Conservation (phyloP, 2,113 vertebrate species). For the Haemorhous mexicanus region DNA sequence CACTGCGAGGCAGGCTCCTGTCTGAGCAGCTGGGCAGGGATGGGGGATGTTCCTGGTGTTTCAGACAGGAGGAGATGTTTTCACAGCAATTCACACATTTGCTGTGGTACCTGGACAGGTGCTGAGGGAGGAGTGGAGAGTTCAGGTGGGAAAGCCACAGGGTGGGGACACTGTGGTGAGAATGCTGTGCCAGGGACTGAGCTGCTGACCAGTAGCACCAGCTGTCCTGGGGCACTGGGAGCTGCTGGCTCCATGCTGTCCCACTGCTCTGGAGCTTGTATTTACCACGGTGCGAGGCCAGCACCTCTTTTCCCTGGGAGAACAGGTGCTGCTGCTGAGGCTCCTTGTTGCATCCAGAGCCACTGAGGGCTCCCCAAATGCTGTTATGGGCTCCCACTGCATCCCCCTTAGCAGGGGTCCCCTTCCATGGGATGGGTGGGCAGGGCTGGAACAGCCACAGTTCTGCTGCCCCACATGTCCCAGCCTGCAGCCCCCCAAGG, state of each 20-base stretch:
- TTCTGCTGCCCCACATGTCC: not conserved
- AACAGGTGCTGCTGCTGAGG: not conserved
- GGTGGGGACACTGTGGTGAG: fast-evolving
- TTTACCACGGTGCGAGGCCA: fast-evolving
- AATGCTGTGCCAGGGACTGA: not conserved
- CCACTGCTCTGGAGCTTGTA: not conserved
- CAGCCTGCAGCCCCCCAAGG: not conserved
- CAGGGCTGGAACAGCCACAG: not conserved
- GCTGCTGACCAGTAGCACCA: not conserved
- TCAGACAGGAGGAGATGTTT: not conserved
- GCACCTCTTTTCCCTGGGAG: not conserved
- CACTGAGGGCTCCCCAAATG: not conserved
- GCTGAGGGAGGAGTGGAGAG: not conserved
- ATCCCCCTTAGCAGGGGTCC: not conserved
- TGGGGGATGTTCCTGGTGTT: not conserved
- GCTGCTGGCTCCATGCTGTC: not conserved
- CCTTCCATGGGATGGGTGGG: not conserved
- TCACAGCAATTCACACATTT: not conserved
- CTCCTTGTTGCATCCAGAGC: not conserved
- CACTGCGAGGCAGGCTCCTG: not conserved
- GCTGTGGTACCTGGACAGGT: not conserved
- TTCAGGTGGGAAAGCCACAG: not conserved
- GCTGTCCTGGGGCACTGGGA: not conserved
- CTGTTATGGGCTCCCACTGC: not conserved
- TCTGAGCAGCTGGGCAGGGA: not conserved